Base-by-base conservation (phyloP, 2,888 invertebrate species). In the Lysandra coridon region DNA sequence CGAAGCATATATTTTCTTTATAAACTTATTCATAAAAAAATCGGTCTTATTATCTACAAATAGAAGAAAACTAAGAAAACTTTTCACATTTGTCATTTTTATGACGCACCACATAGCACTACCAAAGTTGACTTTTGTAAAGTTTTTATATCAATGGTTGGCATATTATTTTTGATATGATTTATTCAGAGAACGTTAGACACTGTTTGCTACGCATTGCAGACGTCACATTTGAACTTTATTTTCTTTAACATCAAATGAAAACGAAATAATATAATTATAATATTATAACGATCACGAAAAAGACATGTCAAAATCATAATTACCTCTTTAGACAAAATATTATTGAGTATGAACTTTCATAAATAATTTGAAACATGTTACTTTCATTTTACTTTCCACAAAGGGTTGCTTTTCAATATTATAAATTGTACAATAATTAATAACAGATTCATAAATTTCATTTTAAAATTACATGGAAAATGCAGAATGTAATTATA, bases 11-110 rank as follows among this genome's bases (percentile, higher is more conserved):
- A 44, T 49, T 49, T 49, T 49, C 2, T 49, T 49, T 12, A 49
- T 49, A 2, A 49, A 44, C 30, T 30, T 14, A 53, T 75, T 64
- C 10, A 64, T 64, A 64, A 4, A 7, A 1, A 23, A 30, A 33
- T 12, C 49, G 49, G 30, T 80, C 80, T 81, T 83, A 82, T 81
- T 83, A 82, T 83, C 83, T 81, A 80, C 82, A 81, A 83, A 84
- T 84, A 83, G 84, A 84, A 81, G 82, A 83, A 82, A 82, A 82
- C 78, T 81, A 76, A 69, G 82, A 82, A 82, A 86, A 87, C 85
- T 86, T 85, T 80, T 80, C 81, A 81, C 85, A 84, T 89, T 84
- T 85, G 86, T 88, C 88, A 89, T 88, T 87, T 88, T 88, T 87
- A 87, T 86, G 85, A 83, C 85, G 81, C n/a, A 78, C 82, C 84